A percentile compares a stretch with the other conserved stretches of the same genome.
These are phyloP conservation scores for Phallusia fumigata DNA, from an alignment of 23 tunicate genomes.

Conservation along the genomic window DNA sequence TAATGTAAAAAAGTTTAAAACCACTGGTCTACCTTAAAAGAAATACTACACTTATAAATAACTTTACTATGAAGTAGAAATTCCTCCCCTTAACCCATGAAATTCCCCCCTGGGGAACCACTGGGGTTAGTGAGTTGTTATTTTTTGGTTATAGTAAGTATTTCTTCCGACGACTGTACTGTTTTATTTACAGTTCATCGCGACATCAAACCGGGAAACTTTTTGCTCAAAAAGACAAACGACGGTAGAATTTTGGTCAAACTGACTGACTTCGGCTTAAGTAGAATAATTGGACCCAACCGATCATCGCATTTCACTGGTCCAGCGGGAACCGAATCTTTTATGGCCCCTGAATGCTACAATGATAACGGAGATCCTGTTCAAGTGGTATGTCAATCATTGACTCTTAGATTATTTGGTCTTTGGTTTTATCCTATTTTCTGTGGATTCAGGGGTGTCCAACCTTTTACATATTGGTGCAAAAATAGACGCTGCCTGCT, in stretches of 20 bases:
- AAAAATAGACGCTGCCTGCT: no score
- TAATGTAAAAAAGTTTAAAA: no score
- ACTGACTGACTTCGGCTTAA: slow-evolving; percentile 45
- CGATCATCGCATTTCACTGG: not conserved
- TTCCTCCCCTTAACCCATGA: no score
- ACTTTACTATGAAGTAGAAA: no score
- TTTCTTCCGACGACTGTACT: not conserved
- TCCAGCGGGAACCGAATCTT: slow-evolving; percentile 24
- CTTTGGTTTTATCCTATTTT: not conserved
- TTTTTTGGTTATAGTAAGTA: no score
- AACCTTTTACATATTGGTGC: no score
- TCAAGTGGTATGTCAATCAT: not conserved
- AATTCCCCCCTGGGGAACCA: no score
- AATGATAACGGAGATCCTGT: not conserved
- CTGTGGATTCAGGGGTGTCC: no score
- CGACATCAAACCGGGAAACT: slow-evolving; percentile 6
- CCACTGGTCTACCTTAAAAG: no score
- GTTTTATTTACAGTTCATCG: slow-evolving; percentile 1
- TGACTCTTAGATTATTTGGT: no score
- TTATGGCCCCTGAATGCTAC: slow-evolving; percentile 40
- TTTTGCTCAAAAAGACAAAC: slow-evolving; percentile 2
- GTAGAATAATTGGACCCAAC: slow-evolving; percentile 4
- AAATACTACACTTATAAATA: no score
- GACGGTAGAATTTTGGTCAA: not conserved
- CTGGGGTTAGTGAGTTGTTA: no score